These are phyloP conservation scores for Alcedo quadribrachys DNA, from an alignment of 2,797 vertebrate genomes.

Conservation along the genomic window DNA sequence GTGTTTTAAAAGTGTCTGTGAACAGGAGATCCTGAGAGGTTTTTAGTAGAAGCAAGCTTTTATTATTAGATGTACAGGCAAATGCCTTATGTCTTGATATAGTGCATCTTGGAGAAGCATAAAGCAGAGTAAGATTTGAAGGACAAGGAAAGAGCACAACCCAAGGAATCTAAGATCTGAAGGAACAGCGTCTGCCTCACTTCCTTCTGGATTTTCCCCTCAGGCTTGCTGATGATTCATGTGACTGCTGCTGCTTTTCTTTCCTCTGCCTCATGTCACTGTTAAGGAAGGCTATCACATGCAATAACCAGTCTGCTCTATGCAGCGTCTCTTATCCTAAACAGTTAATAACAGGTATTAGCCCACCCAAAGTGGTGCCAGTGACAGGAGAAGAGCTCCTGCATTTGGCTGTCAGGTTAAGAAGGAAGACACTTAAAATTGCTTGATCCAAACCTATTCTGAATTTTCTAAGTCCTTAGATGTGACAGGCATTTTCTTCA, in stretches of 20 bases:
- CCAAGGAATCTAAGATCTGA: neutral
- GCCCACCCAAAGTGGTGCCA: accelerated
- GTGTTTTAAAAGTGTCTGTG: neutral
- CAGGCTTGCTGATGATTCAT: neutral
- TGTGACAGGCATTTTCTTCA: neutral
- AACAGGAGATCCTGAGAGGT: neutral
- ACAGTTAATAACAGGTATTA: neutral
- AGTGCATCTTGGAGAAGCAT: neutral
- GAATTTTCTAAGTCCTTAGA: neutral
- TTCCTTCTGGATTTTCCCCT: neutral
- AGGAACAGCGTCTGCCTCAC: neutral
- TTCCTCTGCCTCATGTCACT: neutral
- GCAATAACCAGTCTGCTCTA: neutral
- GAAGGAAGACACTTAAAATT: neutral
- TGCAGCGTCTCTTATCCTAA: neutral
- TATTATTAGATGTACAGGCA: neutral
- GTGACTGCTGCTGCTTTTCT: neutral
- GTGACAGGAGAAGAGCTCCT: neutral
- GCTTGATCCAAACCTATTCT: neutral
- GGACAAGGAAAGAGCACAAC: neutral
- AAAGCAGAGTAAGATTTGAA: neutral
- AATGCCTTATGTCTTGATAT: neutral
- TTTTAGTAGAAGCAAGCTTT: neutral
- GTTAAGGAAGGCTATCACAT: neutral
- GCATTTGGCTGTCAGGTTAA: neutral